These are phyloP conservation scores for Argopecten irradians DNA, from an alignment of 1,140 invertebrate genomes.

Conservation along the genomic window DNA sequence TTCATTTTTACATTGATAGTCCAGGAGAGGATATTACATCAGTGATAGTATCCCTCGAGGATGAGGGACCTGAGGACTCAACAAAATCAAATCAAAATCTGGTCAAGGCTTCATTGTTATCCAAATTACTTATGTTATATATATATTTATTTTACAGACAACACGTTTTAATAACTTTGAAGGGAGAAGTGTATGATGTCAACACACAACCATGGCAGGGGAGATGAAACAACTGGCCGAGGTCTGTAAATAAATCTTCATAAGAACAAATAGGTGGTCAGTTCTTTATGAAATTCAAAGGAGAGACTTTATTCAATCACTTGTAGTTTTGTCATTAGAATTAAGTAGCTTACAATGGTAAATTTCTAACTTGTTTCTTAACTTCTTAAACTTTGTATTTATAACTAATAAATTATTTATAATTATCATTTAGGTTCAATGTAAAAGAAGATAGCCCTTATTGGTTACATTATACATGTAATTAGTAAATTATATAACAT, in stretches of 20 bases:
- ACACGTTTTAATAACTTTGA: background rate
- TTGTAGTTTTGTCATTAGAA: background rate
- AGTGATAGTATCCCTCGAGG: background rate
- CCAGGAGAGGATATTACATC: no score
- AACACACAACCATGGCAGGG: slow-evolving; percentile 42
- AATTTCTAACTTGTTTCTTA: background rate
- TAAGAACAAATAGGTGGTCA: background rate
- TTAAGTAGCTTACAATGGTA: background rate
- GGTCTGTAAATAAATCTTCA: slow-evolving; percentile 28
- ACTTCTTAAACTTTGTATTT: background rate
- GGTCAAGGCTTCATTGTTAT: background rate
- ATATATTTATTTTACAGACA: background rate
- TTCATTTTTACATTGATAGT: background rate
- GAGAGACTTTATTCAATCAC: background rate
- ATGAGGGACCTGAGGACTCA: no score
- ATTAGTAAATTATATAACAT: no score
- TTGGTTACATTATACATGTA: no score
- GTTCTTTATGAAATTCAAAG: background rate
- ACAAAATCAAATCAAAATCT: no score
- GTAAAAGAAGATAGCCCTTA: no score
- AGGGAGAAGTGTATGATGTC: background rate
- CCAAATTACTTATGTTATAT: background rate
- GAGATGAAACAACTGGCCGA: slow-evolving; percentile 50
- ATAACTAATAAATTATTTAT: no score
- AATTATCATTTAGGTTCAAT: no score